Base-by-base conservation (phyloP, 1,140 invertebrate species). In the Gryon sp. region DNA sequence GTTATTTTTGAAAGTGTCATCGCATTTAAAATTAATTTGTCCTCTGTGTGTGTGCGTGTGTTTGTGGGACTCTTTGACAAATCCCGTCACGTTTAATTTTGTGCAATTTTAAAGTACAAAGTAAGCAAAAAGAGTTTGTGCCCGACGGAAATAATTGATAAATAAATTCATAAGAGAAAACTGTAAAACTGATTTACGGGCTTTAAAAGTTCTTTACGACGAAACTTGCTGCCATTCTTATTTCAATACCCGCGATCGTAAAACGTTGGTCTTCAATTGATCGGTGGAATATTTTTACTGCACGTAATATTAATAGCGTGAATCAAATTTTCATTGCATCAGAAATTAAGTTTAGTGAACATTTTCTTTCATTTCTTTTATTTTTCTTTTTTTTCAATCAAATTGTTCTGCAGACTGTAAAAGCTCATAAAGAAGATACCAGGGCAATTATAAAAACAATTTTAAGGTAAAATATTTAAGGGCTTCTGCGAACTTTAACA, bases 201-300 rank as follows among this genome's bases (percentile, higher is more conserved):
- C 43, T 59, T 57, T 68, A 38, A 57, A 68, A 68, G 8, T 57
- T 24, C 50, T 69, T 69, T 69, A 69, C 26, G 53, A 32, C 26
- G n/a, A 32, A 48, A 69, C 32, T 69, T 59, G 41, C 26, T 32
- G 40, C 52, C 53, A 69, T 69, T 69, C 65, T 59, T 69, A 69
- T 59, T 69, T 69, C 53, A 69, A 50, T 69, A 69, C 22, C 8
- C 9, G 19, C 22, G 43, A 24, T 22, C 63, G 18, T 68, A 68
- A 68, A 68, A 57, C 19, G 20, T 43, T 46, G 41, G 32, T 69
- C 53, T 57, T 32, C 50, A 20, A 69, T 69, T 59, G 32, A 69
- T 59, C 65, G 52, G 57, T 50, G 28, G 41, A 45, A 69, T 57
- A 48, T 65, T 68, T 68, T 57, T 48, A 62, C 14, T n/a, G 22